Evolutionary conservation across 1,140 invertebrate genomes (phyloP), one percentile per base, ranked within the genome.

Genomic region (Antheraea pernyi): DNA sequence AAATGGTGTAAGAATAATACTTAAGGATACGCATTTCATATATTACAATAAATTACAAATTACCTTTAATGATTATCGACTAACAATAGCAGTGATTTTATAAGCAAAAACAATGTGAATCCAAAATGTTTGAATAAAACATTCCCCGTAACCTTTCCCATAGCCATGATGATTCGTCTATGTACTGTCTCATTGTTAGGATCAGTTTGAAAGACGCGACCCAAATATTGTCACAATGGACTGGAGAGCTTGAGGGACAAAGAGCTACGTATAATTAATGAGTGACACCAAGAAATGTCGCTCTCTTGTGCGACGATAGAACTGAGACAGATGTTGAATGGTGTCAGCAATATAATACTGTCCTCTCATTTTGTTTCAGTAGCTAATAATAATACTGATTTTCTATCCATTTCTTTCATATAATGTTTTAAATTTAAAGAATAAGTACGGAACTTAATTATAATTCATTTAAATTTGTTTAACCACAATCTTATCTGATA

Each of bases 171-270:
- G 84, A 85, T 86, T 80, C 69, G 84, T 90, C 86, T 86, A 84
- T 81, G 82, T 83, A 78, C 69, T 65, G 64, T 67, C 76, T 81
- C 72, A 86, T 85, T 89, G 85, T 89, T 80, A 65, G 70, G 18
- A 65, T 65, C 65, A 79, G 70, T 82, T 86, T 89, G 82, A 88
- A 86, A 87, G 86, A 79, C 82, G 70, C 81, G 85, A 82, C 83
- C 85, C 82, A 78, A 86, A 89, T 88, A 86, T 89, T 91, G 88
- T 89, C 83, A 90, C 89, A 90, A 90, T 87, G 82, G 82, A 81
- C 81, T 69, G 70, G 71, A 76, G 84, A 79, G 80, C 77, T 75
- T 75, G 70, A 71, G 77, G 86, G 85, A 91, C 88, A 90, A 90
- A 88, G 86, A 84, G 79, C 72, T 73, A 65, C 80, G 83, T 86